These are phyloP conservation scores for Lasiurus borealis DNA, from an alignment of 2,113 vertebrate species.

Conservation along the genomic window DNA sequence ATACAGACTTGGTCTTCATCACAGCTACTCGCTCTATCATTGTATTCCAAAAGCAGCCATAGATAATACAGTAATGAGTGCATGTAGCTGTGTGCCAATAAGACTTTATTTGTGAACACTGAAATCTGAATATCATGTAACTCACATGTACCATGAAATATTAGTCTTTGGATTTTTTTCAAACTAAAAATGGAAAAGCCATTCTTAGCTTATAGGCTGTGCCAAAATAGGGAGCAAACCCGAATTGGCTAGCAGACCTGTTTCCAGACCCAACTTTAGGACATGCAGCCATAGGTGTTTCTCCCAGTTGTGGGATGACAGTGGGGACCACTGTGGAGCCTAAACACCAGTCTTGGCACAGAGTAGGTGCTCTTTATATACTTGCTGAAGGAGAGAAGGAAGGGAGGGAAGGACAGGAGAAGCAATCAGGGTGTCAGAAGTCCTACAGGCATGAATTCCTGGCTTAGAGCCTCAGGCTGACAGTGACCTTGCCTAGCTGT, in stretches of 20 bases:
- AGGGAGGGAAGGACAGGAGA: neutral
- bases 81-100: neutral
- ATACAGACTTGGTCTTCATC: neutral
- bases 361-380: neutral
- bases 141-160: neutral
- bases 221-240: neutral
- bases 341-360: neutral
- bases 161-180: neutral
- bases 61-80: neutral
- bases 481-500: too few relatives aligned
- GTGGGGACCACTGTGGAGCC: neutral
- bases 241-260: accelerated
- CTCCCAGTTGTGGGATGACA: neutral
- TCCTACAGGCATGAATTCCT: neutral
- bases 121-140: neutral
- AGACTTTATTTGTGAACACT: neutral
- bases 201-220: neutral
- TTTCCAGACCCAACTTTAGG: neutral
- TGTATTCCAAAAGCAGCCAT: neutral
- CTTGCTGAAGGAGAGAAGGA: neutral
- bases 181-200: neutral
- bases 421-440: neutral
- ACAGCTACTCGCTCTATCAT: accelerated
- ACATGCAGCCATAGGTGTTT: neutral
- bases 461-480: neutral